Evolutionary conservation across 1,140 invertebrate genomes (phyloP).

Genomic region (Proales similis): DNA sequence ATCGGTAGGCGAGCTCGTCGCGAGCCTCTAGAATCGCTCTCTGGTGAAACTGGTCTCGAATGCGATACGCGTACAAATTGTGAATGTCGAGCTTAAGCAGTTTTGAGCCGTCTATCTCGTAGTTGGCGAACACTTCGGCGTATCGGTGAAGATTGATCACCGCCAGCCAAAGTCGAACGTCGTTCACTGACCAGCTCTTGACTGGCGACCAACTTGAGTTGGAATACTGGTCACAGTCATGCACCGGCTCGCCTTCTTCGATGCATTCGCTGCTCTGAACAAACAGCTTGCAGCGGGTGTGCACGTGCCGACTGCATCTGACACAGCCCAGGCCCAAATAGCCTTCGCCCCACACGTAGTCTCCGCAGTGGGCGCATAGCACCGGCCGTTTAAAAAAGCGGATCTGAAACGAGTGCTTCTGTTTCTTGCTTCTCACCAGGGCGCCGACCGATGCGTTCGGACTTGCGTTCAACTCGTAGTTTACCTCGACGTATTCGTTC

Average conservation of each 20-base stretch:
- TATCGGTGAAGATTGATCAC: conserved; percentile 32
- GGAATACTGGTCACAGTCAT: not conserved
- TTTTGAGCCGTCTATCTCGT: conserved; percentile 8
- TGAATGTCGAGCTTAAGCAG: conserved; percentile 4
- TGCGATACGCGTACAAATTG: conserved; percentile 8
- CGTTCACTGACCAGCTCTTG: conserved; percentile 11
- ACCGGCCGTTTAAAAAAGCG: conserved; percentile 8
- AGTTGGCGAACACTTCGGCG: conserved; percentile 13
- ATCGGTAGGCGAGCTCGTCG: conserved; percentile 19
- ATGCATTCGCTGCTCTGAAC: not conserved
- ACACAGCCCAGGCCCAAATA: conserved; percentile 12
- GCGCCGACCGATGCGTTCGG: no score
- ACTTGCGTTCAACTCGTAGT: no score
- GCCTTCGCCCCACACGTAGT: conserved; percentile 32
- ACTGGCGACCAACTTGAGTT: not conserved
- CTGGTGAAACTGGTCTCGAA: conserved; percentile 19
- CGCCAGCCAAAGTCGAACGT: conserved; percentile 29
- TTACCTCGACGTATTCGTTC: no score
- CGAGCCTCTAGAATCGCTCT: conserved; percentile 25
- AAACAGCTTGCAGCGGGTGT: conserved; percentile 20
- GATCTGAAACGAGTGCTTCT: conserved; percentile 20
- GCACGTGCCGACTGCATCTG: conserved; percentile 27
- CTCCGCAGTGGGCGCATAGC: conserved; percentile 3
- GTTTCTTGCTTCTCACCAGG: no score
- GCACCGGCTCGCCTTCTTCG: not conserved